Evolutionary conservation across 2,113 vertebrate species (phyloP), one percentile per base, ranked within the genome.

Genomic region (Perca schrenkii): DNA sequence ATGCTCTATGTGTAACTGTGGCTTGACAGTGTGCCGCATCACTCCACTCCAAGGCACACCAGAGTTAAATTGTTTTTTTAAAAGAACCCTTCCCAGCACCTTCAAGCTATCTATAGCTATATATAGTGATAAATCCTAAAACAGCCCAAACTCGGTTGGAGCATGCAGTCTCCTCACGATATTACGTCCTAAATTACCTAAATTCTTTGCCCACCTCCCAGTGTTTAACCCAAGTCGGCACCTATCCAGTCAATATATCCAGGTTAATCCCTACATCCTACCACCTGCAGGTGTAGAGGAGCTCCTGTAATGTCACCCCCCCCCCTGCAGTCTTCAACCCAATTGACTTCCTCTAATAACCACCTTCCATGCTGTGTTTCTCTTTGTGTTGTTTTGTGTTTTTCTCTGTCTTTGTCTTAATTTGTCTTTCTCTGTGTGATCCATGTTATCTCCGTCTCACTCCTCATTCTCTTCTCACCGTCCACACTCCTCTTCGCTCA

Each of bases 241-340:
- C 40, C 40, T 43, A 11, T 43, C 8, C 13, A 52, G 22, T 25
- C 15, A 28, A 36, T 21, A 4, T 56, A 58, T 53, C 31, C 53
- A 25, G 43, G 43, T 22, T 54, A 28, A 86, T 58, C 50, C 63
- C 6, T 17, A 3, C 60, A 75, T 66, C 16, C n/a, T 21, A 56
- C 89, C 79, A 66, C 65, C 90, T 85, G 82, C n/a, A 71, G 80
- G 56, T 85, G 79, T 89, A 69, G 11, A 74, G 85, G 74, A 88
- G 83, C 78, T 63, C 70, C 85, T 79, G 69, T 90, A 90, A 93
- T 89, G 87, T 90, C 92, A 86, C 15, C 77, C 69, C 34, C 34
- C 34, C n/a, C n/a, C n/a, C n/a, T 5, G 10, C 43, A 14, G 13
- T 58, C 49, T 36, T 57, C 8, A 58, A n/a, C 60, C 16, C 5